phyloP scores from a whole-genome alignment of 2,888 invertebrate genomes.

The Meteorus colon region DNA sequence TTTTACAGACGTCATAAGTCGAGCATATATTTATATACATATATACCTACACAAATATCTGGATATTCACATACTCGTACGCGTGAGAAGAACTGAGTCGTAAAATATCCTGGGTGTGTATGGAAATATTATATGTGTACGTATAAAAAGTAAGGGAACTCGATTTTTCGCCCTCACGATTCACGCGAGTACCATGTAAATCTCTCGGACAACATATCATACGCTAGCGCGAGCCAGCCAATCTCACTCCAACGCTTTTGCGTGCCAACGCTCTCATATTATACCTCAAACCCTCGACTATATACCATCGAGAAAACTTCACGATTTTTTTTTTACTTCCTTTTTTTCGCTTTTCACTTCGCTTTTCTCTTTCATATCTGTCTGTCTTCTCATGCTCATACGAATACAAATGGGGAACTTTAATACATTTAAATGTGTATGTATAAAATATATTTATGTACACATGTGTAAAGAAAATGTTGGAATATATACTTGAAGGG shows the following conservation, averaged over 20 bases:
- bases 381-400: constrained; percentile 45
- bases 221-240: constrained; percentile 53
- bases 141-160: constrained; percentile 50
- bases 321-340: constrained; percentile 21
- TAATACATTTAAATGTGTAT: constrained; percentile 9
- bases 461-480: background rate
- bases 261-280: constrained; percentile 48
- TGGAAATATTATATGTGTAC: constrained; percentile 13
- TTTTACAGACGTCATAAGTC: background rate
- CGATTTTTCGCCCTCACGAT: constrained; percentile 60
- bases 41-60: constrained; percentile 23
- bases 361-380: constrained; percentile 35
- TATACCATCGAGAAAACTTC: constrained; percentile 24
- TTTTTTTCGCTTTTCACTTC: background rate
- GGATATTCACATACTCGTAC: constrained; percentile 18
- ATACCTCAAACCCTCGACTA: constrained; percentile 56
- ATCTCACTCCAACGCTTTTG: constrained; percentile 47
- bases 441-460: constrained; percentile 5
- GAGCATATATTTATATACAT: background rate
- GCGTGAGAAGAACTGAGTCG: constrained; percentile 33
- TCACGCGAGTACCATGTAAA: constrained; percentile 65
- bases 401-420: constrained; percentile 55
- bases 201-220: constrained; percentile 70
- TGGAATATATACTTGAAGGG: background rate
- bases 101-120: constrained; percentile 43